These are phyloP conservation scores for Pandemis heparana DNA, from an alignment of 2,888 invertebrate genomes.

Conservation along the genomic window DNA sequence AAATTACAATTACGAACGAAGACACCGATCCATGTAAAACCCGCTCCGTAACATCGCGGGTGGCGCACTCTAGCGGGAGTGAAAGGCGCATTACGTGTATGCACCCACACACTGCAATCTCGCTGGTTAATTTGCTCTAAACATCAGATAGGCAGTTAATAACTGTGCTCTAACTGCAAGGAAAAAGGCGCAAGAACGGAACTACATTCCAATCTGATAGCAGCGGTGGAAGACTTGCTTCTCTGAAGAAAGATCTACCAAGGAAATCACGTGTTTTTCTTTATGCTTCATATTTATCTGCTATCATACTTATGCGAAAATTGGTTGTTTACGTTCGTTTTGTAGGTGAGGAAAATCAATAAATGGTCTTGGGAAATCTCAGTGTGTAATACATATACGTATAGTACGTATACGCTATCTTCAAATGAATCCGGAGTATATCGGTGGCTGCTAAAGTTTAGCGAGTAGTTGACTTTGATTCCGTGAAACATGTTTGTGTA, in stretches of 20 bases:
- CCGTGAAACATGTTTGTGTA: no score
- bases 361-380: background rate
- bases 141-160: slow-evolving; percentile 33
- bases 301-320: background rate
- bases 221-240: slow-evolving; percentile 1
- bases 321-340: slow-evolving; percentile 6
- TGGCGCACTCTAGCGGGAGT: slow-evolving; percentile 44
- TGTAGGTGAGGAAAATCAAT: slow-evolving; percentile 7
- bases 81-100: slow-evolving; percentile 44
- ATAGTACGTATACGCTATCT: no score
- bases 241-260: slow-evolving; percentile 8
- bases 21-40: slow-evolving; percentile 30
- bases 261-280: background rate
- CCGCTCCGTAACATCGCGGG: slow-evolving; percentile 32
- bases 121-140: slow-evolving; percentile 37
- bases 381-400: no score
- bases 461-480: no score
- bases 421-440: no score
- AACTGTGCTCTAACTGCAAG: slow-evolving; percentile 14
- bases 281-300: no score
- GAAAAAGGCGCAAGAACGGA: slow-evolving; percentile 30
- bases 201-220: slow-evolving; percentile 35
- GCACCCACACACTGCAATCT: slow-evolving; percentile 23
- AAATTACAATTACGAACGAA: slow-evolving; percentile 14
- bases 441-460: no score